phyloP scores from a whole-genome alignment of 2,113 vertebrate species.

The Poeciliopsis turrubarensis region DNA sequence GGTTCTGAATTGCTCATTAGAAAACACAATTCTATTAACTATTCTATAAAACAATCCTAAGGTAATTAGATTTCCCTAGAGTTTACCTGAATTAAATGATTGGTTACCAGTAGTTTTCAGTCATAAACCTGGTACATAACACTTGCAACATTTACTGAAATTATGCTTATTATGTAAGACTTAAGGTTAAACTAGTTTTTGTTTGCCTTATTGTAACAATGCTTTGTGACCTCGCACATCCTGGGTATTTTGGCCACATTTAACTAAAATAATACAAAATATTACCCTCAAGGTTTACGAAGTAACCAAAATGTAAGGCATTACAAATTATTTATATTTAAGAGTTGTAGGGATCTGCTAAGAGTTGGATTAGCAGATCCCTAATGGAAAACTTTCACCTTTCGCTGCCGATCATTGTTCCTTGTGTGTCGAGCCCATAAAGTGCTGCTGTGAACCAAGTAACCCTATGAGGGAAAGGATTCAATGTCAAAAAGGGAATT shows the following conservation, averaged over 20 bases:
- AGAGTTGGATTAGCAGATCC: no score
- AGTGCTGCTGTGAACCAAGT: no score
- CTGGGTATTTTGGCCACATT: neutral
- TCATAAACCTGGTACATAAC: neutral
- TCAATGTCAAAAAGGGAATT: no score
- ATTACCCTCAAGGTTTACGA: neutral
- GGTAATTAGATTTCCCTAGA: conserved; percentile 4
- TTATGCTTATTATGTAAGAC: no score
- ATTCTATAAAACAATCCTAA: conserved; percentile 11
- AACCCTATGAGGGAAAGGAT: no score
- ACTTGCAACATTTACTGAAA: neutral
- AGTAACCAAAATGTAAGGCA: neutral
- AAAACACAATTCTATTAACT: conserved; percentile 41
- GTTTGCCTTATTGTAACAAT: neutral
- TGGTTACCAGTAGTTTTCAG: neutral
- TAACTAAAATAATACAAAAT: neutral
- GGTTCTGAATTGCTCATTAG: conserved; percentile 45
- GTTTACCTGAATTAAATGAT: conserved; percentile 11
- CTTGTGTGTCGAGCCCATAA: no score
- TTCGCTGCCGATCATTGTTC: no score
- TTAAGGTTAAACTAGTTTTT: neutral
- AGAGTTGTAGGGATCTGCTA: no score
- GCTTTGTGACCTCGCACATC: no score
- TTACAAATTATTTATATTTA: neutral
- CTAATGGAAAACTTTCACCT: no score